phyloP scores from a whole-genome alignment of 2,113 vertebrate genomes.

The Leptocoma aspasia region DNA sequence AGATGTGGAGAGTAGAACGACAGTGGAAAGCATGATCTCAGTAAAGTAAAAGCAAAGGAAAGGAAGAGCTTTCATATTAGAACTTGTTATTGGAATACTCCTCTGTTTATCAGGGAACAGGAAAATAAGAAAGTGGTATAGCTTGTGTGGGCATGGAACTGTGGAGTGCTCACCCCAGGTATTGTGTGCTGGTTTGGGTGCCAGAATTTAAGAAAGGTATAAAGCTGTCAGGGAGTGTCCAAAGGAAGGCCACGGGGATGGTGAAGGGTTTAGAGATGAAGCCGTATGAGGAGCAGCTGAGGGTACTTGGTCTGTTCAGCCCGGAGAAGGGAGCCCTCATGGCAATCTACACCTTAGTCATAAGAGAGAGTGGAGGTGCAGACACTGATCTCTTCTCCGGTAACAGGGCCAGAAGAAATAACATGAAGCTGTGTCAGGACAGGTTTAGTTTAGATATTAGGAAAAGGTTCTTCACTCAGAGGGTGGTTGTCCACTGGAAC shows the following conservation, averaged over 20 bases:
- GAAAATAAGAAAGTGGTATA: not conserved
- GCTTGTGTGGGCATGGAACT: not conserved
- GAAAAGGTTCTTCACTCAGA: not conserved
- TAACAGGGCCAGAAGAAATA: not conserved
- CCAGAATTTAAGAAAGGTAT: not conserved
- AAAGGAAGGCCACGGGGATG: fast-evolving
- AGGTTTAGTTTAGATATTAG: not conserved
- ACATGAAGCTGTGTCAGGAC: not conserved
- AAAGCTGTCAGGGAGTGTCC: not conserved
- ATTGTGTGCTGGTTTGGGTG: not conserved
- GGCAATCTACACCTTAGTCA: no score
- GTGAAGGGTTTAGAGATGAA: not conserved
- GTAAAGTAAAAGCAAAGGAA: not conserved
- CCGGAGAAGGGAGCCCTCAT: not conserved
- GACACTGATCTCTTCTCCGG: not conserved
- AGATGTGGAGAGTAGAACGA: not conserved
- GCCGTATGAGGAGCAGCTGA: fast-evolving
- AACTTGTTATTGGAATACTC: not conserved
- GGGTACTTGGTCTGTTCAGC: not conserved
- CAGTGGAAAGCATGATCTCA: not conserved
- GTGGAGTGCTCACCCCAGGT: not conserved
- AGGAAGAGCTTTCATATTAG: not conserved
- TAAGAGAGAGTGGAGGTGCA: not conserved
- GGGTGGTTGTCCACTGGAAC: not conserved
- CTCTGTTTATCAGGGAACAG: not conserved